Evolutionary conservation across 2,797 vertebrate species (phyloP), one percentile per base, ranked within the genome.

Genomic region (Microctenopoma steveboyesi): DNA sequence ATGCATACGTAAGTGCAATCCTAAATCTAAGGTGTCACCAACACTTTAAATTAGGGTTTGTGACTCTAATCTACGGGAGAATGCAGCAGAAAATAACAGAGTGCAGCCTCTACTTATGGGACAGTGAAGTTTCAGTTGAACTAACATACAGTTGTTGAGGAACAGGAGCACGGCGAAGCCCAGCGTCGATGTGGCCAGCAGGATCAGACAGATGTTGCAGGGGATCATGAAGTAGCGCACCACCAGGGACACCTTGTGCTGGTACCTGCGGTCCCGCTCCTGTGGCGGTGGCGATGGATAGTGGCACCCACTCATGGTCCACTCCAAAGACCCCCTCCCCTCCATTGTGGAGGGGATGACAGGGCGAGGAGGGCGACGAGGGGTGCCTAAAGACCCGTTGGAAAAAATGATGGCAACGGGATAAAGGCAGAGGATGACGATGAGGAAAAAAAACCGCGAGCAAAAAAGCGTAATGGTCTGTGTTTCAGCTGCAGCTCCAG

Each of bases 151-250:
- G 91, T 96, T 97, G 89, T 96, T 98, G 92, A 99, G 97, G 93
- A 98, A 98, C 60, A 99, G 96, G 54, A 99, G 95, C 71, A 97
- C 96, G 0, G 98, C 97, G 37, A 98, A 96, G 68, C 96, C 97
- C 84, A 99, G 94, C 0, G 96, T 98, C 7, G 96, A 96, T 0
- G 94, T 96, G 80, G 98, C 98, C 94, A 99, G 91, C 76, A 99
- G 96, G 88, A 99, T 98, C 84, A 98, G 94, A 88, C 98, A 99
- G 90, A 97, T 97, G 93, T 98, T 99, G 94, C 98, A 99, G 1
- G 98, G 97, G 80, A 99, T 96, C 96, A 97, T 99, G 89, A 99
- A 97, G 84, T 97, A 98, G 0, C 97, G 95, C 65, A 99, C 97
- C 77, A 98, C 96, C 94, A 98, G 79, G 46, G 98, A 99, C 74